A percentile compares a stretch with the other conserved stretches of the same genome.
phyloP scores from a whole-genome alignment of 2,113 vertebrate genomes.

The Nothocercus nigrocapillus region DNA sequence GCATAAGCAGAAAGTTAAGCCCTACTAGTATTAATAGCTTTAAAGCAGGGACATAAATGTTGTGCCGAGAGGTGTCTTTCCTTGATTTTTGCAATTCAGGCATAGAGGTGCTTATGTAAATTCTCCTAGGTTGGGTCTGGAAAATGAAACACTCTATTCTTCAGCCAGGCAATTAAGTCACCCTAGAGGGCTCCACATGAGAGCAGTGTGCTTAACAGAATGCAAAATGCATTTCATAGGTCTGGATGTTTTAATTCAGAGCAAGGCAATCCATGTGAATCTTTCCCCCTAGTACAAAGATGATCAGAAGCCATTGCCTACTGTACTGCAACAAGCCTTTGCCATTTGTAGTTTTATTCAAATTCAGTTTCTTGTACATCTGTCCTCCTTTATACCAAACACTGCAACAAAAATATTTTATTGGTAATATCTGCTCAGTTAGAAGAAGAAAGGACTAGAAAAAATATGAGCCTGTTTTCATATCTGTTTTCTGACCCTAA shows the following conservation, averaged over 20 bases:
- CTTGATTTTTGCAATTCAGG: neutral
- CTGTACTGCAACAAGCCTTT: neutral
- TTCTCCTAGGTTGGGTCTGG: neutral
- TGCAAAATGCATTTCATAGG: conserved; percentile 26
- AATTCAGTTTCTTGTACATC: neutral
- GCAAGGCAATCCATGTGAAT: neutral
- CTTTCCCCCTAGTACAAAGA: neutral
- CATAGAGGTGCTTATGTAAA: neutral
- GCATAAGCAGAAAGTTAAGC: neutral
- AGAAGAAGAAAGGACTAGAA: neutral
- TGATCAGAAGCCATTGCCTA: neutral
- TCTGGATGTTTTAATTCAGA: conserved; percentile 35
- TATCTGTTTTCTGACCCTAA: conserved; percentile 18
- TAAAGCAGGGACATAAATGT: neutral
- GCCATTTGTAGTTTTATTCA: neutral
- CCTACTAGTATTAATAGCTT: neutral
- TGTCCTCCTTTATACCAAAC: neutral
- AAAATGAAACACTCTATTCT: conserved; percentile 26
- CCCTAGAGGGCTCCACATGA: neutral
- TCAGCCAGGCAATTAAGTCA: conserved; percentile 24
- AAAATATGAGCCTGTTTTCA: neutral
- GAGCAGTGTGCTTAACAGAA: neutral
- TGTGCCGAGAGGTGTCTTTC: neutral
- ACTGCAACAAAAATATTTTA: neutral
- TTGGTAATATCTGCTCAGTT: neutral